phyloP scores from a whole-genome alignment of 2,797 vertebrate genomes.

The Ibycter americanus region DNA sequence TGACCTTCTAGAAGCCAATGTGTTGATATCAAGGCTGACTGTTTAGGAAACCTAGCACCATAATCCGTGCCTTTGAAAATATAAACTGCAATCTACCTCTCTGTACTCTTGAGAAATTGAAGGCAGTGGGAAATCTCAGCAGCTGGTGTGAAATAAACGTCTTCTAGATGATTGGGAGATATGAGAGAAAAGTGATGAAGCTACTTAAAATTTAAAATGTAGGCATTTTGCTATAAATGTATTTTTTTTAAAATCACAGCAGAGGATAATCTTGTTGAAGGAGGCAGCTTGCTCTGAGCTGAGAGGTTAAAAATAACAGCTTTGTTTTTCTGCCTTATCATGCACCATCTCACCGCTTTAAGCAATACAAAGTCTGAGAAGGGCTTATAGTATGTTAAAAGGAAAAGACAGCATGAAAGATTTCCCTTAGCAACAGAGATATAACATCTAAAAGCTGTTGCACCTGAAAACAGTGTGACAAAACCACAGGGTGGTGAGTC shows the following conservation, averaged over 20 bases:
- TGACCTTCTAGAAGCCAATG: neutral
- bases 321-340: slow-evolving; percentile 14
- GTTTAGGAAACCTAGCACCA: neutral
- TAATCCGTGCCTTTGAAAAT: neutral
- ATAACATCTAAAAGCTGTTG: neutral
- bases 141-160: neutral
- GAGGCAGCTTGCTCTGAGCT: neutral
- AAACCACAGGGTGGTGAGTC: neutral
- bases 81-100: neutral
- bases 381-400: neutral
- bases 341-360: neutral
- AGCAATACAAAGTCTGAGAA: neutral
- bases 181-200: neutral
- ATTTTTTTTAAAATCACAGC: neutral
- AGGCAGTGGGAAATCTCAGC: neutral
- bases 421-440: neutral
- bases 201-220: neutral
- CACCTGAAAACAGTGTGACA: neutral
- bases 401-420: neutral
- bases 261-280: neutral
- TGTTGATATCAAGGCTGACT: neutral
- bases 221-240: neutral
- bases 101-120: neutral
- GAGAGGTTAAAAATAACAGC: neutral
- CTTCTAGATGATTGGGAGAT: neutral